phyloP scores from a whole-genome alignment of 2,113 vertebrate species.

The Nerophis lumbriciformis region DNA sequence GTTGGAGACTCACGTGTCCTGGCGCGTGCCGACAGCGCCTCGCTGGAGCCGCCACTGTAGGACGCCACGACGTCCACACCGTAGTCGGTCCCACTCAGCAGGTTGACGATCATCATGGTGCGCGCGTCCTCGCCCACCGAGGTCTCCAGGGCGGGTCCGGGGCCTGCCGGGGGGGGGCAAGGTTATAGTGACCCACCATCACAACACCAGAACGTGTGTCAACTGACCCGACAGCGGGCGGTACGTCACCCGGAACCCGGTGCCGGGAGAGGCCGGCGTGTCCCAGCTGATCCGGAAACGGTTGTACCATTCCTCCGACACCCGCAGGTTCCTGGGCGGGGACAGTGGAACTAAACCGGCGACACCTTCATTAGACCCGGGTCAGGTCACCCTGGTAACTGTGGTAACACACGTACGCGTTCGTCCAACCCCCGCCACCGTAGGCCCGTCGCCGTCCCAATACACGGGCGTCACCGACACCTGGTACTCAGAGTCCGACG shows the following conservation, averaged over 20 bases:
- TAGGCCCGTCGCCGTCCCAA: constrained; percentile 75
- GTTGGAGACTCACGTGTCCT: constrained; percentile 82
- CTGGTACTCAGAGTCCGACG: constrained; percentile 83
- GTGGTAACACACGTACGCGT: constrained; percentile 52
- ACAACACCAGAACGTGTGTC: neutral
- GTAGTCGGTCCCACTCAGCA: constrained; percentile 90
- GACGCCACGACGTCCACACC: constrained; percentile 90
- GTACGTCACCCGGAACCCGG: constrained; percentile 93
- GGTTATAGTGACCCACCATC: too few relatives aligned
- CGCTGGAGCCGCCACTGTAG: constrained; percentile 88
- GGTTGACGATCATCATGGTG: constrained; percentile 90
- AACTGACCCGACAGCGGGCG: constrained; percentile 80
- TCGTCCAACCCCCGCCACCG: constrained; percentile 71
- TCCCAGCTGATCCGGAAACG: constrained; percentile 92
- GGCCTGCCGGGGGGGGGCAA: constrained; percentile 59
- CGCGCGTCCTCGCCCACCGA: constrained; percentile 92
- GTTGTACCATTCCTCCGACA: constrained; percentile 97
- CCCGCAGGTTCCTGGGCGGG: constrained; percentile 80
- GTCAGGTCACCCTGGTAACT: too few relatives aligned
- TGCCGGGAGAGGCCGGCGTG: constrained; percentile 77
- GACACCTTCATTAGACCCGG: neutral
- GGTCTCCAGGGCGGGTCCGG: constrained; percentile 86
- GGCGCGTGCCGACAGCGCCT: constrained; percentile 80
- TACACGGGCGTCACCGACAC: constrained; percentile 84
- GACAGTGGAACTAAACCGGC: constrained; percentile 77